Base-by-base conservation (phyloP, 1,140 invertebrate species). In the Arctopsyche grandis region DNA sequence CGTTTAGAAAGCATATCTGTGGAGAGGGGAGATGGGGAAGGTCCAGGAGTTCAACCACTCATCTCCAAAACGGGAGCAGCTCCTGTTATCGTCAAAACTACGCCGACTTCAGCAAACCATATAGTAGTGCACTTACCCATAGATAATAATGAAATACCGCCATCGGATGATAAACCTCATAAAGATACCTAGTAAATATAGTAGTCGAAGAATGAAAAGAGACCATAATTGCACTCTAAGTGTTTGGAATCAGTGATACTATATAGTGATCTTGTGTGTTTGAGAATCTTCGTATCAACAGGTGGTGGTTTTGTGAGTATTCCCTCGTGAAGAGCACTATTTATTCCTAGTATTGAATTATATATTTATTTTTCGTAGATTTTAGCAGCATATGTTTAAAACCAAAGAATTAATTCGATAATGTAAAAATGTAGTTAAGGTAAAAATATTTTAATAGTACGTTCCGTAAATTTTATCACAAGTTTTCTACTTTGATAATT, bases 151-250 rank as follows among this genome's bases (percentile, higher is more conserved):
- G 48, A 52, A 52, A 52, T 16, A 10, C 24, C 44, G 85, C 0
- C 85, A n/a, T 7, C 29, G 52, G 26, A 86, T 77, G 85, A 87
- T 46, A 87, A 86, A 75, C 86, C 87, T 14, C 87, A 60, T 9
- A 21, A 60, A 21, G 56, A 21, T 19, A 60, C 56, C 56, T 60
- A 60, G 56, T 60, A 21, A 60, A 60, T 60, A 4, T 38, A 38
- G 1, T 4, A 38, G 29, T 38, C 29, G 29, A 4, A 19, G 56
- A 5, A 52, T 19, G 48, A 52, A 52, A 52, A 19, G 5, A 21
- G 9, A 60, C 21, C 3, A 60, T 19, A 52, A 19, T n/a, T 52
- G 48, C 16, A n/a, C 48, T n/a, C 3, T 52, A 19, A 52, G 12
- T 52, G 48, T 14, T 19, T 52, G 48, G 16, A 14, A n/a, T 3